Evolutionary conservation across 2,888 invertebrate species (phyloP).

Genomic region (Pollenia angustigena): DNA sequence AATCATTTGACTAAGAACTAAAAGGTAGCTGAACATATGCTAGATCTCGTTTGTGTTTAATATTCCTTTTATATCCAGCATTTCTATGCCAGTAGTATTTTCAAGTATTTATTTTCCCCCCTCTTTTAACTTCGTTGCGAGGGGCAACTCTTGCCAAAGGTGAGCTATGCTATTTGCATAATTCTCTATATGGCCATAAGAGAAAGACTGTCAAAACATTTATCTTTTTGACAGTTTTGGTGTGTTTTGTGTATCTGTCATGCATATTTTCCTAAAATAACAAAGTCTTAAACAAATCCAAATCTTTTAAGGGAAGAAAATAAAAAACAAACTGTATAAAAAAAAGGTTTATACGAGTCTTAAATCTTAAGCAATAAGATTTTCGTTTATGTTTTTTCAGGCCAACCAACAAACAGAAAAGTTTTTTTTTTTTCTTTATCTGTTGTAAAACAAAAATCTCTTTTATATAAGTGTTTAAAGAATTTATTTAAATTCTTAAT

Average conservation of each 20-base stretch:
- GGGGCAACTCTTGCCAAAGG: background rate
- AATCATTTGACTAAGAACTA: slow-evolving; percentile 34
- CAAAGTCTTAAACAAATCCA: slow-evolving; percentile 55
- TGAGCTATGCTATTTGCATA: slow-evolving; percentile 39
- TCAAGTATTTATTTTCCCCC: background rate
- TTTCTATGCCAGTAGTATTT: background rate
- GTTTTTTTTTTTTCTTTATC: slow-evolving; percentile 7
- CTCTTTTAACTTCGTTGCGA: background rate
- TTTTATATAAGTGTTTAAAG: slow-evolving; percentile 63
- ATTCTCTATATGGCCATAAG: slow-evolving; percentile 3
- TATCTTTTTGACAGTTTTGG: slow-evolving; percentile 76
- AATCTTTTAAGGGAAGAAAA: slow-evolving; percentile 17
- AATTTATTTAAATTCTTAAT: slow-evolving; percentile 82
- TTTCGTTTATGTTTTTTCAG: too few relatives aligned
- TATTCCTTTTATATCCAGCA: background rate
- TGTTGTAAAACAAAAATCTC: background rate
- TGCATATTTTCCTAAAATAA: slow-evolving; percentile 41
- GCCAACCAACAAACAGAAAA: too few relatives aligned
- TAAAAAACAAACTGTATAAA: background rate
- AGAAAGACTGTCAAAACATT: slow-evolving; percentile 80
- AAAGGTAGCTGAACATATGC: slow-evolving; percentile 12
- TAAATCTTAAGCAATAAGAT: slow-evolving; percentile 37
- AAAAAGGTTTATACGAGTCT: slow-evolving; percentile 46
- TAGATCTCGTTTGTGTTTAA: background rate
- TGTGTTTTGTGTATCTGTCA: slow-evolving; percentile 12